Conservation (phyloP, 2,888 invertebrate genomes). For the Acanthococcus lagerstroemiae region DNA sequence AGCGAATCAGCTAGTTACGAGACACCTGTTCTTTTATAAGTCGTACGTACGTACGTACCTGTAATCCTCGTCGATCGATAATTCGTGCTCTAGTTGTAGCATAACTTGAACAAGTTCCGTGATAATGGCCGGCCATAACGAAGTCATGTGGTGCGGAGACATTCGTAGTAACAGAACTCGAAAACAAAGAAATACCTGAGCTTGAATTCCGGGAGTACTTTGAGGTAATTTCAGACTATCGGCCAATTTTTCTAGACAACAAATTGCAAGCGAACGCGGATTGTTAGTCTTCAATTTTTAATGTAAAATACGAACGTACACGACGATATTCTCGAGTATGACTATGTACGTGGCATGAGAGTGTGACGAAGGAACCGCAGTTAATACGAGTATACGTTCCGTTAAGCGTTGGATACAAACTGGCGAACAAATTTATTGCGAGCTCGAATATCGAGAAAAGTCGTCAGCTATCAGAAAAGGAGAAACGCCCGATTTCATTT, state of each 20-base stretch:
- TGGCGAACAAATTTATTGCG: too few relatives aligned
- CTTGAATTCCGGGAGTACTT: slow-evolving; percentile 63
- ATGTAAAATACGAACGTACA: not conserved
- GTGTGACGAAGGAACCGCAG: too few relatives aligned
- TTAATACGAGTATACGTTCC: too few relatives aligned
- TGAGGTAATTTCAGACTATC: slow-evolving; percentile 68
- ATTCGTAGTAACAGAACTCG: slow-evolving; percentile 73
- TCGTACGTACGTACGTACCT: too few relatives aligned
- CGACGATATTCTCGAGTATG: too few relatives aligned
- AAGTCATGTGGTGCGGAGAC: slow-evolving; percentile 73
- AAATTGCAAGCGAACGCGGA: slow-evolving; percentile 32
- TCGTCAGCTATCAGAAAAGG: too few relatives aligned
- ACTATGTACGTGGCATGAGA: too few relatives aligned
- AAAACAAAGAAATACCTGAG: slow-evolving; percentile 79
- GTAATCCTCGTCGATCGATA: slow-evolving; percentile 65
- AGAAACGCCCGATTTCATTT: too few relatives aligned
- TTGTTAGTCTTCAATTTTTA: too few relatives aligned
- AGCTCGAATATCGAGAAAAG: too few relatives aligned
- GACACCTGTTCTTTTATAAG: too few relatives aligned
- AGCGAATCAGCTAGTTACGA: not conserved
- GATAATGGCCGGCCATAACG: slow-evolving; percentile 83
- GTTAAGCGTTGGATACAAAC: too few relatives aligned
- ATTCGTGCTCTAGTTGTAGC: slow-evolving; percentile 72
- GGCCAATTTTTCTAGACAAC: slow-evolving; percentile 69
- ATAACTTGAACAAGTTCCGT: slow-evolving; percentile 84